Conservation (phyloP, 2,888 invertebrate genomes). For the Morpho deidamia region DNA sequence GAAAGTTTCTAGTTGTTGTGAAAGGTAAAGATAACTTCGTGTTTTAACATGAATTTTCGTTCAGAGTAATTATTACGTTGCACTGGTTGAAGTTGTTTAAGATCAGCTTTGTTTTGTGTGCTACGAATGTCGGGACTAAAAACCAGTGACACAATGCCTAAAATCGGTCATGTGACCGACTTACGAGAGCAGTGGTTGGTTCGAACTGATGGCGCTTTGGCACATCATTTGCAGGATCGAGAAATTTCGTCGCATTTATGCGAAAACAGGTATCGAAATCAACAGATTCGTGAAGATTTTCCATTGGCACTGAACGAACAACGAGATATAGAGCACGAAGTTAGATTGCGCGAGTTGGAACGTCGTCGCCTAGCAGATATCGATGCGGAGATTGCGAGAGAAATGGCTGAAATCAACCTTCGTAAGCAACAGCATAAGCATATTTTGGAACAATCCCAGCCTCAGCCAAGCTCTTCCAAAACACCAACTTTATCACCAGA, state of each 20-base stretch:
- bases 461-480: constrained; percentile 56
- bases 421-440: constrained; percentile 55
- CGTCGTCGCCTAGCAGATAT: constrained; percentile 65
- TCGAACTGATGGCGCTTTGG: constrained; percentile 66
- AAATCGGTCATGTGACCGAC: constrained; percentile 68
- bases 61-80: constrained; percentile 15
- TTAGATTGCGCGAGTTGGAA: constrained; percentile 50
- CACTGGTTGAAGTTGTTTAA: neutral
- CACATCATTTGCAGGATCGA: constrained; percentile 68
- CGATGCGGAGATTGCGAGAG: constrained; percentile 66
- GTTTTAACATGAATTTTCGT: constrained; percentile 20
- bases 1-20: constrained; percentile 53
- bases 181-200: constrained; percentile 72
- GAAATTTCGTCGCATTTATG: constrained; percentile 70
- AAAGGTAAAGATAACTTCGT: constrained; percentile 34
- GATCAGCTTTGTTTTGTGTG: neutral
- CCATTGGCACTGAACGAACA: constrained; percentile 68
- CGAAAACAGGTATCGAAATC: constrained; percentile 68
- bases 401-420: constrained; percentile 69
- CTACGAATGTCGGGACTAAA: constrained; percentile 57
- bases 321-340: constrained; percentile 60
- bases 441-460: constrained; percentile 39
- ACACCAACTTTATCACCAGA: constrained; percentile 31
- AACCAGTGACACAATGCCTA: constrained; percentile 68
- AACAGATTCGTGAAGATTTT: constrained; percentile 71